A percentile compares a stretch with the other conserved stretches of the same genome.
Evolutionary conservation across 2,113 vertebrate genomes (phyloP).

Genomic region (Anolis sagrei): DNA sequence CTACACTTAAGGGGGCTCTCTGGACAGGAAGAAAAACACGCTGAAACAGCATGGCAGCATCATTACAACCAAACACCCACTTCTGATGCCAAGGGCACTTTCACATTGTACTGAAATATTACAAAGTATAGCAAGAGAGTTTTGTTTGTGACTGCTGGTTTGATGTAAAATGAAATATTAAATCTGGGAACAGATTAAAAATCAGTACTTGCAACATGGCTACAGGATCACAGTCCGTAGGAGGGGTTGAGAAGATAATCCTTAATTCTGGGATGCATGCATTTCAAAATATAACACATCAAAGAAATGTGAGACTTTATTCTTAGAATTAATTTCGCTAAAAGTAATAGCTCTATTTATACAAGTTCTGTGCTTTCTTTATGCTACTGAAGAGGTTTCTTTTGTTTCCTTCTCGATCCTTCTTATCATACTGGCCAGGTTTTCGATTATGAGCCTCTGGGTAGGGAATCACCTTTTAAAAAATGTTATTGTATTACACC

Average conservation of each 20-base stretch:
- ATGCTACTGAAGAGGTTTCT: background rate
- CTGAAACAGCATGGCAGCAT: background rate
- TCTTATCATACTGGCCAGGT: background rate
- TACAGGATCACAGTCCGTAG: background rate
- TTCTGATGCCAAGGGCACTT: background rate
- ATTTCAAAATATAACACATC: background rate
- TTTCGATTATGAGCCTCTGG: background rate
- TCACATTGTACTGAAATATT: background rate
- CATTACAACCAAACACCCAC: background rate
- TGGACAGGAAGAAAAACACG: background rate
- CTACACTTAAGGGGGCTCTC: background rate
- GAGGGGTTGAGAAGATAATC: background rate
- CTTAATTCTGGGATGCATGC: background rate
- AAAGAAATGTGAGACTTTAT: background rate
- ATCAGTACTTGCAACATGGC: background rate
- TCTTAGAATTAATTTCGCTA: background rate
- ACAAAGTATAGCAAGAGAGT: background rate
- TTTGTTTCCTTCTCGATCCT: background rate
- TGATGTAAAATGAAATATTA: background rate
- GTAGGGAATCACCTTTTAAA: background rate
- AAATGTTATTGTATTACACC: background rate
- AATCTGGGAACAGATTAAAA: constrained; percentile 10
- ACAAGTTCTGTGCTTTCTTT: background rate
- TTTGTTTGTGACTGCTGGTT: background rate
- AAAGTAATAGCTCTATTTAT: background rate